Evolutionary conservation across 2,888 invertebrate species (phyloP), one percentile per base, ranked within the genome.

Genomic region (Villa cingulata): DNA sequence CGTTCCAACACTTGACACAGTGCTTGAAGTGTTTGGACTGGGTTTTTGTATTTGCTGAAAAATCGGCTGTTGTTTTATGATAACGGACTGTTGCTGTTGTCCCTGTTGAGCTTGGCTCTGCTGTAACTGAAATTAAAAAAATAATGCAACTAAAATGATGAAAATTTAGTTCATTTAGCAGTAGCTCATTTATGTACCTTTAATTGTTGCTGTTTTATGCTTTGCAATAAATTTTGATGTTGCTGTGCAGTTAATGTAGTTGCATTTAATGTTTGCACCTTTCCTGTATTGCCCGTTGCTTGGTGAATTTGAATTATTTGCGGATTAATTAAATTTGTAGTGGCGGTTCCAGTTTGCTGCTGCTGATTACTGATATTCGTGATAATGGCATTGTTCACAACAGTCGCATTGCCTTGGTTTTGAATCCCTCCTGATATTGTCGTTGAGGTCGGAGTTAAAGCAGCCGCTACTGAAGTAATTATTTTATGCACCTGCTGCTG

Each of bases 191-290:
- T 34, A 38, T 17, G 43, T 44, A 51, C 49, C 43, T 53, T 53
- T 16, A 53, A 17, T 29, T 54, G 55, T 17, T 56, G 54, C 38
- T 68, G 66, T 52, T 65, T 69, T 4, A 69, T 58, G 48, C 60
- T 63, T 50, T 68, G 67, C 41, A 68, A 52, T 6, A 70, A 18
- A 34, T 62, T 60, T 20, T 67, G 62, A 49, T 66, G 66, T 41
- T 68, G 68, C 39, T 65, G 63, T 19, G 63, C 62, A 41, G 66
- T 62, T 20, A 65, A 54, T 56, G 58, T 65, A 37, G 59, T 58
- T 29, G 66, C 59, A 49, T 56, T 63, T 4, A 63, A 55, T 1
- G 61, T 60, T 53, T 63, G 62, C 12, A 32, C 1, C 12, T 32
- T 32, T 12, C 29, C 29, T 23, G 12, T 12, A 32, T 14, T 53